Evolutionary conservation across 2,888 invertebrate species (phyloP).

Genomic region (Eristalis tenax): DNA sequence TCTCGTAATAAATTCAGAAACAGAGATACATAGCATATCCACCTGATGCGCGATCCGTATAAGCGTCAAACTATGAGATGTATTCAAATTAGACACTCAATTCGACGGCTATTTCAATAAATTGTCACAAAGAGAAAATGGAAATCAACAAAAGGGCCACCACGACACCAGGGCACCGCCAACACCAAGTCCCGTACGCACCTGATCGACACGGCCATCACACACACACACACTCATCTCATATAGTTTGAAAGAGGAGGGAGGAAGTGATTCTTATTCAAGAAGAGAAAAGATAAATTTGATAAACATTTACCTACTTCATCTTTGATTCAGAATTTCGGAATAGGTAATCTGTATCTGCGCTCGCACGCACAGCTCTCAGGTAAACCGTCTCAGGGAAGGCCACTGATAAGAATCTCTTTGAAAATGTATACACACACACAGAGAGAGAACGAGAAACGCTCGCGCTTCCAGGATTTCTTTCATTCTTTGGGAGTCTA

Average conservation of each 20-base stretch:
- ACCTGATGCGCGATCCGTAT: slow-evolving; percentile 40
- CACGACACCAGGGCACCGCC: neutral
- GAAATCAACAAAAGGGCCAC: slow-evolving; percentile 52
- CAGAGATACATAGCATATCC: slow-evolving; percentile 34
- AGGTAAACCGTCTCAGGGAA: slow-evolving; percentile 21
- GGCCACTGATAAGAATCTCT: slow-evolving; percentile 63
- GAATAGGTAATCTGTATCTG: slow-evolving; percentile 56
- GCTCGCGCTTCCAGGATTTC: too few species aligned
- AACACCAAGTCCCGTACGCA: neutral
- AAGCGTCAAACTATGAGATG: slow-evolving; percentile 60
- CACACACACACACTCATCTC: neutral
- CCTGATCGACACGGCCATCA: slow-evolving; percentile 10
- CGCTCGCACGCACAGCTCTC: slow-evolving; percentile 30
- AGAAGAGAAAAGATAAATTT: neutral
- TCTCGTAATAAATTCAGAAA: slow-evolving; percentile 55
- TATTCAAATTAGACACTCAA: slow-evolving; percentile 72
- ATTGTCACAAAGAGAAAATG: slow-evolving; percentile 70
- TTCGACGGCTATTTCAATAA: slow-evolving; percentile 67
- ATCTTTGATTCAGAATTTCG: slow-evolving; percentile 64
- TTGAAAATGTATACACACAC: slow-evolving; percentile 54
- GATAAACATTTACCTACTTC: slow-evolving; percentile 39
- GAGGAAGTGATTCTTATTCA: slow-evolving; percentile 68
- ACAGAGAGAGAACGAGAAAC: too few species aligned
- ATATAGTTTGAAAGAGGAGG: neutral
- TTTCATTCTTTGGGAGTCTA: neutral